Evolutionary conservation across 2,888 invertebrate genomes (phyloP).

Genomic region (Drosophila gaucha): DNA sequence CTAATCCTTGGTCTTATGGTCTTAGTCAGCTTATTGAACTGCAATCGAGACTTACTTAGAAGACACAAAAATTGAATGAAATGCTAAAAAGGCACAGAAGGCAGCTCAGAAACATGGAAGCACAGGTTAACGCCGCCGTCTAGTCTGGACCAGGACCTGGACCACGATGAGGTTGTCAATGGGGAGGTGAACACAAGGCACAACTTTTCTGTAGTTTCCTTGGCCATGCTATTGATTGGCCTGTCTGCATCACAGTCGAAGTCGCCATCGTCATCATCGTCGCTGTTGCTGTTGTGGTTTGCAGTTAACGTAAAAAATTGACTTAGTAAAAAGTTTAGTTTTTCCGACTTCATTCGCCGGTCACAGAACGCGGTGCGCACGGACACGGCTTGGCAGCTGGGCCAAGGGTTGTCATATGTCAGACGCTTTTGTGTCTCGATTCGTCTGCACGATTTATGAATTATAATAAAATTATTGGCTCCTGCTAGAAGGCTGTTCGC

Average conservation of each 20-base stretch:
- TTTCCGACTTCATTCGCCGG: conserved; percentile 58
- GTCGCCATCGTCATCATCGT: conserved; percentile 13
- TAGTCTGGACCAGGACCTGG: conserved; percentile 52
- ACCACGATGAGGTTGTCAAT: conserved; percentile 26
- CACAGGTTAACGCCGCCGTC: conserved; percentile 74
- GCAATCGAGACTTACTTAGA: conserved; percentile 60
- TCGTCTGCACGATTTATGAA: conserved; percentile 68
- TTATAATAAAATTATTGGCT: conserved; percentile 67
- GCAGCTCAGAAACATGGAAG: conserved; percentile 49
- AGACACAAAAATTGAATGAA: conserved; percentile 66
- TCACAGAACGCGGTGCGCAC: conserved; percentile 10
- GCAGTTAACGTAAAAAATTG: conserved; percentile 74
- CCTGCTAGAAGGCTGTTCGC: conserved; percentile 15
- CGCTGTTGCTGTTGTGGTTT: conserved; percentile 55
- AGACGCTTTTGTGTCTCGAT: conserved; percentile 56
- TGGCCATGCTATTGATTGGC: conserved; percentile 73
- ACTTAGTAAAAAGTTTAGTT: conserved; percentile 74
- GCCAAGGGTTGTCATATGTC: conserved; percentile 47
- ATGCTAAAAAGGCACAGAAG: conserved; percentile 45
- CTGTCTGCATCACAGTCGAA: conserved; percentile 56
- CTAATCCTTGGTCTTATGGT: conserved; percentile 41
- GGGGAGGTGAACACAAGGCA: conserved; percentile 49
- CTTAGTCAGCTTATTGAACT: conserved; percentile 68
- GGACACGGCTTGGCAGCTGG: conserved; percentile 2
- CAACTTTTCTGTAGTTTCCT: conserved; percentile 61